phyloP scores from a whole-genome alignment of 2,797 vertebrate genomes.

The Petrocephalus sullivani region DNA sequence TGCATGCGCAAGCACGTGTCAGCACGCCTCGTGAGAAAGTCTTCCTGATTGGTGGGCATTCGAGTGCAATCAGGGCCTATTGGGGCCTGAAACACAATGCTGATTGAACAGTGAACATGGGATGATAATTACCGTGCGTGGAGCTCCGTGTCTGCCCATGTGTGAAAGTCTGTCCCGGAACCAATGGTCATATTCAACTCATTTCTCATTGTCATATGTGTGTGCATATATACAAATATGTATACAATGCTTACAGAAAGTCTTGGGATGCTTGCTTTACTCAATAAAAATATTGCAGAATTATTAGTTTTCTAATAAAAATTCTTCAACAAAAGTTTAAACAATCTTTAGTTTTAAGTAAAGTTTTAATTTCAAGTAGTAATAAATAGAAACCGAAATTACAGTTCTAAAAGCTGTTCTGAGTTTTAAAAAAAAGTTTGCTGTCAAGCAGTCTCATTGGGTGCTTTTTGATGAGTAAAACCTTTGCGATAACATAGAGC shows the following conservation, averaged over 20 bases:
- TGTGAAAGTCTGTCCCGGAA: neutral
- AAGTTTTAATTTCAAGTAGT: neutral
- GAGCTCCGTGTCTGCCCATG: neutral
- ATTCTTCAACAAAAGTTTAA: neutral
- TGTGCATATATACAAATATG: neutral
- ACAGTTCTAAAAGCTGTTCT: neutral
- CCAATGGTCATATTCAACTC: neutral
- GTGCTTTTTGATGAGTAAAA: neutral
- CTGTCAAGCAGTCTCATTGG: neutral
- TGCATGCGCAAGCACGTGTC: neutral
- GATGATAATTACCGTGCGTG: constrained; percentile 5
- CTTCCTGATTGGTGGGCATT: constrained; percentile 22
- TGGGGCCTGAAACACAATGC: neutral
- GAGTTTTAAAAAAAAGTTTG: neutral
- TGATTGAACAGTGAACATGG: constrained; percentile 18
- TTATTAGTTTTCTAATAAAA: too few species aligned
- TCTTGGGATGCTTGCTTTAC: too few species aligned
- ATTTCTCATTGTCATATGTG: neutral
- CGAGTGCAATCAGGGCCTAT: constrained; percentile 17
- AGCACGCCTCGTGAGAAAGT: neutral
- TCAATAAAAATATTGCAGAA: too few species aligned
- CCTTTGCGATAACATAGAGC: neutral
- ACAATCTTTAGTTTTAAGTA: neutral
- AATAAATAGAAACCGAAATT: neutral
- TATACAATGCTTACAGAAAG: neutral